Evolutionary conservation across 2,888 invertebrate genomes (phyloP), one percentile per base, ranked within the genome.

Genomic region (Lasioglossum marginatum): DNA sequence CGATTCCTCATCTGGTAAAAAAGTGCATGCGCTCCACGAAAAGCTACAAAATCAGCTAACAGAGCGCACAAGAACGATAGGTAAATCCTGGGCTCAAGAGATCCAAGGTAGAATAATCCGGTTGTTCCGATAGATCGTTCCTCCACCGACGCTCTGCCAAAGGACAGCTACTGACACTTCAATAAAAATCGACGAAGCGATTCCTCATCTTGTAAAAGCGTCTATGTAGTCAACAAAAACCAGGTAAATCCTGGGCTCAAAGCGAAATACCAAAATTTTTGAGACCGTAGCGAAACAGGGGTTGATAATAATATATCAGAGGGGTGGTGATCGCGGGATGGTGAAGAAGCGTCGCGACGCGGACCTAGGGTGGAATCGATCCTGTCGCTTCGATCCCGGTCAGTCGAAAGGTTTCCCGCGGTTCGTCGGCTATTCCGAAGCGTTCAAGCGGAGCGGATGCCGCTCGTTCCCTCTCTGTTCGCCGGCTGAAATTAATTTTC

Each of bases 401-500:
- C 88, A 82, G 79, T 78, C 82, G 75, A 87, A 87, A 81, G 85
- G 85, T 83, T 86, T 89, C 88, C 72, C 81, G 74, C 79, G 74
- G 81, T 86, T 66, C 78, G 66, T 34, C 74, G 79, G 71, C 74
- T 86, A 85, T 87, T 83, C 87, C 81, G 77, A 88, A 87, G 88
- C 88, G 87, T 88, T 88, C 87, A 78, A 87, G 70, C 87, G 86
- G 79, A 87, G 77, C 77, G 88, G 80, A 88, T 87, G 83, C 77
- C 63, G 82, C 75, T 82, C 83, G 81, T 77, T 89, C 81, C 85
- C 74, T 88, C 85, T 85, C 79, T 75, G 85, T 83, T 77, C 86
- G 74, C 75, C 77, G 84, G 85, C 57, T 91, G 75, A 91, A 91
- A 92, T 91, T 91, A 91, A 91, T 91, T 91, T 91, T 91, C 82